A percentile compares a stretch with the other conserved stretches of the same genome.
These are phyloP conservation scores for Steromphala cineraria DNA, from an alignment of 2,888 invertebrate species.

Conservation along the genomic window DNA sequence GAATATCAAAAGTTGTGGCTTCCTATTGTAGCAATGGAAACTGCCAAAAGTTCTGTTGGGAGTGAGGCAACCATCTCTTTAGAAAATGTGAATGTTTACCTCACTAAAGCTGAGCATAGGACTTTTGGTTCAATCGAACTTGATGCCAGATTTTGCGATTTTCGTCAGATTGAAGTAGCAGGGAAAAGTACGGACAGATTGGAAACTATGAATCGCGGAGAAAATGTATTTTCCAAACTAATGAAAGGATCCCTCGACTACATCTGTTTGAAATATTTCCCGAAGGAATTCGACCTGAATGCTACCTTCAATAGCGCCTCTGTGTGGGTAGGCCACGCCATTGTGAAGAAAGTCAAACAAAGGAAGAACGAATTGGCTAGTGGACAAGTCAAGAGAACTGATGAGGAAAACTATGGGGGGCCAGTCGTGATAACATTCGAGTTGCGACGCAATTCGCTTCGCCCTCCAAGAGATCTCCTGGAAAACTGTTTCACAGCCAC, in stretches of 20 bases:
- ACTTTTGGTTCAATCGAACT: neutral
- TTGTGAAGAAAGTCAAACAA: neutral
- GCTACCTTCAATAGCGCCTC: neutral
- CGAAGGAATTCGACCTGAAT: neutral
- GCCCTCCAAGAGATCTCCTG: neutral
- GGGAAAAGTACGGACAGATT: neutral
- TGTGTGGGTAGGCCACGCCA: neutral
- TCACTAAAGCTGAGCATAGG: neutral
- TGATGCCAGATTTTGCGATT: neutral
- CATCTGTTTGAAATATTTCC: neutral
- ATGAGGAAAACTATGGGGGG: neutral
- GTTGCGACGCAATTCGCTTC: neutral
- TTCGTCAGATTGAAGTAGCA: neutral
- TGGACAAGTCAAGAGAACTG: neutral
- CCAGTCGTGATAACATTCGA: neutral
- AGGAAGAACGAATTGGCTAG: neutral
- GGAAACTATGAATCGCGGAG: neutral
- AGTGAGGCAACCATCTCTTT: neutral
- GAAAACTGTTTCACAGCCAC: neutral
- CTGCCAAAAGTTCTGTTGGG: neutral
- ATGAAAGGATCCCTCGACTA: neutral
- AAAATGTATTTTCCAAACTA: neutral
- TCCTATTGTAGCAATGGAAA: constrained; percentile 1
- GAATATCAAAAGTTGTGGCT: neutral
- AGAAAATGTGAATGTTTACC: neutral